phyloP scores from a whole-genome alignment of 2,113 vertebrate species.

The Seriola aureovittata region DNA sequence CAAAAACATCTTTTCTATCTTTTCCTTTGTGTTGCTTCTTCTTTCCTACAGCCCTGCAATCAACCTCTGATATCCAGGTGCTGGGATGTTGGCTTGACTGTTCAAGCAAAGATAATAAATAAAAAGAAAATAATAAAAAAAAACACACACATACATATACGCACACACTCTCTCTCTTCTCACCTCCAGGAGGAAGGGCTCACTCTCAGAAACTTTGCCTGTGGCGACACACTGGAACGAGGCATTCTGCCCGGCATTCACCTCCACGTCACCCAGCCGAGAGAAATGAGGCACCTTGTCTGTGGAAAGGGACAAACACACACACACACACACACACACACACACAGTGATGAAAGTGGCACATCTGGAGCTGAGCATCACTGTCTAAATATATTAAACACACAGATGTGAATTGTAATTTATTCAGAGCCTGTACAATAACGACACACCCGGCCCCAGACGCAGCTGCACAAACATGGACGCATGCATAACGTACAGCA shows the following conservation, averaged over 20 bases:
- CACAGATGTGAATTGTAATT: constrained; percentile 32
- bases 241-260: constrained; percentile 93
- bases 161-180: constrained; percentile 44
- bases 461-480: constrained; percentile 8
- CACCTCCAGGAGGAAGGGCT: constrained; percentile 92
- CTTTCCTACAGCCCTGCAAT: background rate
- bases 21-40: background rate
- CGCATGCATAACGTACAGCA: background rate
- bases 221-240: constrained; percentile 93
- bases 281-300: constrained; percentile 95
- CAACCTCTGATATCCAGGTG: constrained; percentile 2
- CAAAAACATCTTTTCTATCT: background rate
- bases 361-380: constrained; percentile 47
- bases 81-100: constrained; percentile 3
- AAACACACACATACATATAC: background rate
- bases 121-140: constrained; percentile 2
- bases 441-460: background rate
- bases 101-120: background rate
- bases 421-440: constrained; percentile 26
- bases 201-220: constrained; percentile 85
- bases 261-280: constrained; percentile 92
- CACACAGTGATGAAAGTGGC: constrained; percentile 25
- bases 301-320: constrained; percentile 70
- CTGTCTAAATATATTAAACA: constrained; percentile 45
- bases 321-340: constrained; percentile 22